Evolutionary conservation across 1,140 invertebrate genomes (phyloP).

Genomic region (Lucilia sericata): DNA sequence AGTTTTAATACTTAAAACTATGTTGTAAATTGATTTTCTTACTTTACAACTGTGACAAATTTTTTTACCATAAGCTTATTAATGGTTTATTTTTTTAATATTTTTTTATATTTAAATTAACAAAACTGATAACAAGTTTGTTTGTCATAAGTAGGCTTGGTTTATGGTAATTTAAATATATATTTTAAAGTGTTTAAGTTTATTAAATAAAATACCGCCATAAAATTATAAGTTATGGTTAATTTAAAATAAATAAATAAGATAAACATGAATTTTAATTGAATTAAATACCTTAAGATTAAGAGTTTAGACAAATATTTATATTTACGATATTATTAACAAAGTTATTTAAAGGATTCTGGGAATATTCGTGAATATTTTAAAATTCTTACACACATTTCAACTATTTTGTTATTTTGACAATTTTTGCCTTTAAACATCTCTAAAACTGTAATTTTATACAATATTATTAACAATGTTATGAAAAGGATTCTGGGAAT

Average conservation of each 20-base stretch:
- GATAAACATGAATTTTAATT: neutral
- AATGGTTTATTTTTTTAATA: neutral
- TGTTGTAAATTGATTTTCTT: neutral
- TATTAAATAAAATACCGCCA: neutral
- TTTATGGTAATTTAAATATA: conserved; percentile 1
- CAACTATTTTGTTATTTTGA: neutral
- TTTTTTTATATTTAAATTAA: neutral
- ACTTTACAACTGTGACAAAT: neutral
- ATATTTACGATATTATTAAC: too few relatives aligned
- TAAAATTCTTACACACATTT: too few relatives aligned
- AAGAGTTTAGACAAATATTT: too few relatives aligned
- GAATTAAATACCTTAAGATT: neutral
- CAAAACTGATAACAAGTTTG: neutral
- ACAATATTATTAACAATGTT: neutral
- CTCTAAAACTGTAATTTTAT: too few relatives aligned
- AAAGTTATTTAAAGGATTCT: too few relatives aligned
- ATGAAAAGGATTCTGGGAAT: too few relatives aligned
- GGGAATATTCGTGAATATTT: too few relatives aligned
- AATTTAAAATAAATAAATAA: neutral
- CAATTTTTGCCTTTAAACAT: neutral
- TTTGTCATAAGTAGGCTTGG: neutral
- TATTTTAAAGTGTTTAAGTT: neutral
- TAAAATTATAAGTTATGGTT: neutral
- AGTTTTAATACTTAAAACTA: neutral
- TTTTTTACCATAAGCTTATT: neutral